Conservation (phyloP, 2,113 vertebrate species). For the Oryzias melastigma region DNA sequence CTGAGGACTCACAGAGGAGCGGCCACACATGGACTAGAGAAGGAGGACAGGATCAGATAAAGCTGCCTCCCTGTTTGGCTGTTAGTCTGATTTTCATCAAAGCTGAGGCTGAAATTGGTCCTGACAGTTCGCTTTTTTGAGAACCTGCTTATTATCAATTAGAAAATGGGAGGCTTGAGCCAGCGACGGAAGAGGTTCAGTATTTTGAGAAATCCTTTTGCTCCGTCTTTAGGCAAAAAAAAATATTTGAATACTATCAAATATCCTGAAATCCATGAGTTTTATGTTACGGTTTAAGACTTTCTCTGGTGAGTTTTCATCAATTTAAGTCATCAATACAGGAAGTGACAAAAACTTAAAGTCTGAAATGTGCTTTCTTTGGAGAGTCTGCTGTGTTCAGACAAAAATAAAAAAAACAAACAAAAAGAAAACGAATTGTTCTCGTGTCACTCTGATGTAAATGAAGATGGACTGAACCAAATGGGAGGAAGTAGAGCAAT, state of each 20-base stretch:
- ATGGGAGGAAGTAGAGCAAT: too few species aligned
- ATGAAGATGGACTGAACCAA: too few species aligned
- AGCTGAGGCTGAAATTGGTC: background rate
- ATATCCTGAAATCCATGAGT: too few species aligned
- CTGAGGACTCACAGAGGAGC: background rate
- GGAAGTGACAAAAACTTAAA: too few species aligned
- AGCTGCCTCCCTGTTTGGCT: background rate
- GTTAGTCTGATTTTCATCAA: background rate
- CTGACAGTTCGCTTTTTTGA: conserved; percentile 2
- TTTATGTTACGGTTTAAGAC: too few species aligned
- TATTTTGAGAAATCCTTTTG: background rate
- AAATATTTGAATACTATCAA: background rate
- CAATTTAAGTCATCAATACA: too few species aligned
- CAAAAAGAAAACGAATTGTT: too few species aligned
- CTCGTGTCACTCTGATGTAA: too few species aligned
- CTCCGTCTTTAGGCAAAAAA: background rate
- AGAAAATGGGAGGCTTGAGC: background rate
- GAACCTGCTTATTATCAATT: background rate
- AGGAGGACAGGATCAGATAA: conserved; percentile 2
- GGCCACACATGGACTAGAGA: background rate
- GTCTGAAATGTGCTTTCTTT: too few species aligned
- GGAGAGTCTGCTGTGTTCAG: too few species aligned
- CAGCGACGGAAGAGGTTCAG: background rate
- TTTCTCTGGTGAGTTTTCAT: too few species aligned
- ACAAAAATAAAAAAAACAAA: too few species aligned